Base-by-base conservation (phyloP, 2,888 invertebrate genomes). In the Eremobia ochroleuca region DNA sequence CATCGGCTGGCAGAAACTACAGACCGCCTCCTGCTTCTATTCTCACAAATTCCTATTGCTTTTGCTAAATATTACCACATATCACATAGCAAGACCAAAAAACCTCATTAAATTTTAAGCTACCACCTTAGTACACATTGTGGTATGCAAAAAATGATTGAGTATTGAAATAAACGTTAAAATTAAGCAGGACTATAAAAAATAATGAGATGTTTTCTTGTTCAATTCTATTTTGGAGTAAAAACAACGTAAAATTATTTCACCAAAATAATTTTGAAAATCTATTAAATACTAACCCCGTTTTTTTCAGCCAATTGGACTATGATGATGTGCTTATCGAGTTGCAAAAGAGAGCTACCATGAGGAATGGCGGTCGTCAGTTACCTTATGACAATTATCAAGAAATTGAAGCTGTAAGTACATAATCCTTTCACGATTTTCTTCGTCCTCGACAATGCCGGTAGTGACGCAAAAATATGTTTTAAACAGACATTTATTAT, bases 321-420 rank as follows among this genome's bases (percentile, higher is more conserved):
- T 80, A 91, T 11, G 96, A 96, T 81, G 95, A 96, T 55, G 65
- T 85, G n/a, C 76, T 88, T 0, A 93, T 95, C 15, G 92, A 93
- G 59, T 79, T 87, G 2, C 82, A 82, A 28, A 77, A 46, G 18
- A 58, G 5, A 46, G 40, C 37, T 5, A 58, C 66, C 9, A 40
- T 40, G 52, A 91, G 91, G 43, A 92, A 92, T 62, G 93, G 90
- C 34, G 91, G 89, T 8, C 81, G 67, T 9, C 66, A 74, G 37
- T 92, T 97, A 65, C 94, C 95, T 2, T 95, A 94, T 74, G 94
- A 96, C 83, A 95, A 96, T 85, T 96, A 96, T 78, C 96, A 96
- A 72, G 85, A 91, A 11, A 80, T 93, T 25, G 92, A 92, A 77
- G 92, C 90, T 81, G 95, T 95, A 84, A 79, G 93, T 92, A 4